Evolutionary conservation across 1,140 invertebrate genomes (phyloP).

Genomic region (Gonioctena quinquepunctata): DNA sequence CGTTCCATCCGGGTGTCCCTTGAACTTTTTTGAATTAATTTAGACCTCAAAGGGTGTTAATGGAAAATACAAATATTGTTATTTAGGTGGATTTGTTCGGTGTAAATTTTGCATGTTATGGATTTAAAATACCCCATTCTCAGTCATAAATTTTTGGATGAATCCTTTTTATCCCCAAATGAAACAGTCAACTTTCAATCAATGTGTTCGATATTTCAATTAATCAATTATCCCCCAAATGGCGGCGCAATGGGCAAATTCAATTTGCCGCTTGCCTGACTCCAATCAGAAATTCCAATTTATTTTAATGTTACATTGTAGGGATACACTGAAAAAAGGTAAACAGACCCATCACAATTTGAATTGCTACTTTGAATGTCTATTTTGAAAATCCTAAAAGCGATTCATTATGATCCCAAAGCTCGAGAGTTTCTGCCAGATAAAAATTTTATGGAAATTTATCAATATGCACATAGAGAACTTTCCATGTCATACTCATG

Average conservation of each 20-base stretch:
- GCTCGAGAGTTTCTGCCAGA: no score
- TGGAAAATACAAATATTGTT: no score
- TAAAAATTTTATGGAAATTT: no score
- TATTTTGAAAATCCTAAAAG: neutral
- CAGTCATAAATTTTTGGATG: neutral
- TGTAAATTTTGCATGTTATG: no score
- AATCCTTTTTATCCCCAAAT: neutral
- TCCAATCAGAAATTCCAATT: conserved; percentile 19
- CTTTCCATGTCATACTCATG: no score
- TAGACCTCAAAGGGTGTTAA: no score
- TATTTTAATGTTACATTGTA: conserved; percentile 15
- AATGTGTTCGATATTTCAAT: conserved; percentile 6
- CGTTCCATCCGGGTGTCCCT: no score
- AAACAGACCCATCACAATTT: neutral
- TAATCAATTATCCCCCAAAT: conserved; percentile 16
- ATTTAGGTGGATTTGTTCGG: no score
- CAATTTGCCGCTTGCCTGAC: conserved; percentile 17
- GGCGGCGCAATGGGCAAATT: conserved; percentile 7
- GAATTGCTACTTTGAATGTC: neutral
- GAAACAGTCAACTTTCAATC: neutral
- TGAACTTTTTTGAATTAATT: no score
- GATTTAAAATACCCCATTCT: no score
- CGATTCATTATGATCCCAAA: no score
- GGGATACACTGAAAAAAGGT: neutral
- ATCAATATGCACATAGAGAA: no score